These are phyloP conservation scores for Stichopus horrens DNA, from an alignment of 53 echinoderm and acorn worm species.

Conservation along the genomic window DNA sequence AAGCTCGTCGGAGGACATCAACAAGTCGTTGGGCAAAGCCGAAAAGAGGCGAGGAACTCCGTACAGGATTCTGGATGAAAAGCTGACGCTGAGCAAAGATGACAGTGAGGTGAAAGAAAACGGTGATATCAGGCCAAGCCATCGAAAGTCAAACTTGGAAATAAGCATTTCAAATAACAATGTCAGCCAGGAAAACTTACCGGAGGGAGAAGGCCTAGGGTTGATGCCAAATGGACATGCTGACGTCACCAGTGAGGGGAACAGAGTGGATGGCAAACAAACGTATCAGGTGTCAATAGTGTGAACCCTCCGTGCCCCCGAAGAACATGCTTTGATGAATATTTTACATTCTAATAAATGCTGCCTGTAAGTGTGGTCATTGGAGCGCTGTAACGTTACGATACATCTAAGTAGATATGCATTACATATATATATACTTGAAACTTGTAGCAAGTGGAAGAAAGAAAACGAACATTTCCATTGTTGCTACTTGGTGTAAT, in stretches of 20 bases:
- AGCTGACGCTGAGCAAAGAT: constrained; percentile 76
- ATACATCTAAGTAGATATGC: too few species aligned
- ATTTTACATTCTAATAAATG: too few species aligned
- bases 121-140: not conserved
- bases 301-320: not conserved
- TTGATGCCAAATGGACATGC: constrained; percentile 62
- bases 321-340: too few species aligned
- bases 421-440: too few species aligned
- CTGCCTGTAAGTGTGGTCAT: too few species aligned
- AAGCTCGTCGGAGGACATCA: constrained; percentile 49
- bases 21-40: constrained; percentile 63
- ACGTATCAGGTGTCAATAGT: constrained; percentile 37
- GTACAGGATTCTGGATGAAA: constrained; percentile 72
- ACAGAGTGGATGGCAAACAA: constrained; percentile 17
- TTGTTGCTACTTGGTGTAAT: too few species aligned
- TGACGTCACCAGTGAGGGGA: not conserved
- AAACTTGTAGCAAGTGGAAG: too few species aligned
- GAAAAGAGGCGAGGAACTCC: constrained; percentile 84
- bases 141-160: constrained; percentile 29
- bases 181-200: constrained; percentile 25
- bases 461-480: too few species aligned
- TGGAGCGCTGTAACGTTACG: too few species aligned
- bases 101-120: constrained; percentile 31
- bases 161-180: constrained; percentile 62
- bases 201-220: constrained; percentile 4